Evolutionary conservation across 1,140 invertebrate species (phyloP).

Genomic region (Hylaeus volcanicus): DNA sequence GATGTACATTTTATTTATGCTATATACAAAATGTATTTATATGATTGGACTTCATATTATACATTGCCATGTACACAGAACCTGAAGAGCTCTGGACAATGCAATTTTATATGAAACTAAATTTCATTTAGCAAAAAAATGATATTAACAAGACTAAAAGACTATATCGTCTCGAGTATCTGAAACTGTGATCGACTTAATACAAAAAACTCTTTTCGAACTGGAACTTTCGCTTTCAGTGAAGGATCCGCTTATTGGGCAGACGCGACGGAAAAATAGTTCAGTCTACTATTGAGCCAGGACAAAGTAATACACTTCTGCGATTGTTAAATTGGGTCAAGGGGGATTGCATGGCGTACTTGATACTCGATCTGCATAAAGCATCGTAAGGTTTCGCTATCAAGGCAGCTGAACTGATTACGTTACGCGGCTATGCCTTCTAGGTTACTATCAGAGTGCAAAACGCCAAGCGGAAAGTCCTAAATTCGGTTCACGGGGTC

Average conservation of each 20-base stretch:
- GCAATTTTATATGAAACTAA: too few species aligned
- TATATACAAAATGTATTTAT: too few species aligned
- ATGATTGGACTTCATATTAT: too few species aligned
- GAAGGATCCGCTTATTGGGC: background rate
- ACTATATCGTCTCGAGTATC: too few species aligned
- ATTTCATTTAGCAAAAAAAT: too few species aligned
- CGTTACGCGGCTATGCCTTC: slow-evolving; percentile 41
- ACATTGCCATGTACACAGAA: too few species aligned
- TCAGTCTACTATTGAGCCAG: slow-evolving; percentile 14
- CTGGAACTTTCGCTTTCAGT: background rate
- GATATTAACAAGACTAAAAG: too few species aligned
- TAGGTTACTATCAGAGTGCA: slow-evolving; percentile 2
- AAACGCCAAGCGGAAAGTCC: background rate
- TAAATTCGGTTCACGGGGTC: background rate
- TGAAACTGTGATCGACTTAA: too few species aligned
- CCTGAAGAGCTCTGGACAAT: too few species aligned
- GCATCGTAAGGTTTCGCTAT: slow-evolving; percentile 64
- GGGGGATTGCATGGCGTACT: slow-evolving; percentile 49
- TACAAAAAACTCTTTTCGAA: too few species aligned
- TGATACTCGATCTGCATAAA: slow-evolving; percentile 65
- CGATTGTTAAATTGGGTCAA: slow-evolving; percentile 61
- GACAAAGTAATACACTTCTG: slow-evolving; percentile 30
- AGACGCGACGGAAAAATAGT: background rate
- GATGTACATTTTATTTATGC: too few species aligned
- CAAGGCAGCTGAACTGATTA: slow-evolving; percentile 59